A percentile compares a stretch with the other conserved stretches of the same genome.
Evolutionary conservation across 2,888 invertebrate species (phyloP).

Genomic region (Oxystoma pomonae): DNA sequence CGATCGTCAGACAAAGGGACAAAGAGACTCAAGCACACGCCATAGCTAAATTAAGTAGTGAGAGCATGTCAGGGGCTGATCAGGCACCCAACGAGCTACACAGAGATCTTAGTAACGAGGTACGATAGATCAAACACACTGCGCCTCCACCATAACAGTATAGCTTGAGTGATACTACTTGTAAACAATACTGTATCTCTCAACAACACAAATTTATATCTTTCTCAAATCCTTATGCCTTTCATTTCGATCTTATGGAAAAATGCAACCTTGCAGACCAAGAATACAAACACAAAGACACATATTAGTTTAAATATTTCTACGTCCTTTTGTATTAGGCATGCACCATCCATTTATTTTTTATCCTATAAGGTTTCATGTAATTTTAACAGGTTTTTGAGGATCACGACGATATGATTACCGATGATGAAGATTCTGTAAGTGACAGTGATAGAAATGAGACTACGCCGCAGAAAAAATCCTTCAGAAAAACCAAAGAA

Average conservation of each 20-base stretch:
- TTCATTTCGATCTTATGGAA: no score
- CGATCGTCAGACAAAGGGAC: slow-evolving; percentile 80
- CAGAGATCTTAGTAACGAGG: slow-evolving; percentile 53
- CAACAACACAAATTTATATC: no score
- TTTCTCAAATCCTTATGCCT: no score
- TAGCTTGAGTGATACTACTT: slow-evolving; percentile 4
- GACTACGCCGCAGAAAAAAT: slow-evolving; percentile 28
- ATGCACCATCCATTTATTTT: no score
- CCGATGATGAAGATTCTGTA: slow-evolving; percentile 43
- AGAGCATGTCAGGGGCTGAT: slow-evolving; percentile 56
- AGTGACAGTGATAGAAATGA: slow-evolving; percentile 43
- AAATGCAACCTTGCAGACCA: no score
- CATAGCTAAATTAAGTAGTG: slow-evolving; percentile 78
- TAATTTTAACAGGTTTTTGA: slow-evolving; percentile 20
- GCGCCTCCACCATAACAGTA: background rate
- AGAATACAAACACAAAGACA: no score
- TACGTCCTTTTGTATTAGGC: no score
- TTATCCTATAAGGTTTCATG: no score
- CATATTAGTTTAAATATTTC: no score
- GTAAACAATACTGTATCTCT: background rate
- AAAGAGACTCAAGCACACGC: slow-evolving; percentile 81
- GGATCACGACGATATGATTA: slow-evolving; percentile 46
- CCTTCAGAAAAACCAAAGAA: slow-evolving; percentile 34
- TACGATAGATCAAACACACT: slow-evolving; percentile 37
- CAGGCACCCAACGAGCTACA: slow-evolving; percentile 44